These are phyloP conservation scores for Drosophila koepferae DNA, from an alignment of 2,888 invertebrate genomes.

Conservation along the genomic window DNA sequence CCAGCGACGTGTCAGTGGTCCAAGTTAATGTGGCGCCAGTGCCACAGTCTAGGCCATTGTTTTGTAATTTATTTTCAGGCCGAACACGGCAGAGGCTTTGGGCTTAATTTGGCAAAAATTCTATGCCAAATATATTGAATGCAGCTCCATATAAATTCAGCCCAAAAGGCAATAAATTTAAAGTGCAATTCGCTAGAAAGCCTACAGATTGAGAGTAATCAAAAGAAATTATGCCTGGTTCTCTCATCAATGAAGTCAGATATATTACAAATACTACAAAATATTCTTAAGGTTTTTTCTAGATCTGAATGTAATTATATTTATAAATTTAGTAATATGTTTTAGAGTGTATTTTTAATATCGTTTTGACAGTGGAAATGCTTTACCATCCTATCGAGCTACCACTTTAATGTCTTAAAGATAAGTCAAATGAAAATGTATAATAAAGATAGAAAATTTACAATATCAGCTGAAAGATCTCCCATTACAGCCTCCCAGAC, in stretches of 20 bases:
- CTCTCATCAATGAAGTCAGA: neutral
- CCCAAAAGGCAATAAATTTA: neutral
- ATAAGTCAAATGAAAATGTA: neutral
- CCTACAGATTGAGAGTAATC: neutral
- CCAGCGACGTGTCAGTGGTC: constrained; percentile 17
- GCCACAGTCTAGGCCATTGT: constrained; percentile 18
- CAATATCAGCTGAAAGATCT: neutral
- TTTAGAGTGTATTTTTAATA: neutral
- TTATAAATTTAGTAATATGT: neutral
- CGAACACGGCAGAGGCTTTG: constrained; percentile 1
- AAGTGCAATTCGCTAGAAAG: neutral
- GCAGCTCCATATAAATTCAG: constrained; percentile 6
- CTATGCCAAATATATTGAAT: neutral
- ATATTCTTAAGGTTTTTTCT: too few species aligned
- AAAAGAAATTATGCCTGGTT: neutral
- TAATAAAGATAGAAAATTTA: constrained; percentile 18
- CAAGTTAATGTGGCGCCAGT: constrained; percentile 40
- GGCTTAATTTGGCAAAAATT: constrained; percentile 10
- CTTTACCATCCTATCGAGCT: neutral
- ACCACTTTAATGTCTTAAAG: neutral
- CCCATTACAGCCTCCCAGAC: constrained; percentile 8
- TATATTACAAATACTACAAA: neutral
- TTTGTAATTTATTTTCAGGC: constrained; percentile 24
- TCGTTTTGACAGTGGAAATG: neutral
- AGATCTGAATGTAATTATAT: too few species aligned